Conservation (phyloP, 2,797 vertebrate genomes). For the Garrulus glandarius region DNA sequence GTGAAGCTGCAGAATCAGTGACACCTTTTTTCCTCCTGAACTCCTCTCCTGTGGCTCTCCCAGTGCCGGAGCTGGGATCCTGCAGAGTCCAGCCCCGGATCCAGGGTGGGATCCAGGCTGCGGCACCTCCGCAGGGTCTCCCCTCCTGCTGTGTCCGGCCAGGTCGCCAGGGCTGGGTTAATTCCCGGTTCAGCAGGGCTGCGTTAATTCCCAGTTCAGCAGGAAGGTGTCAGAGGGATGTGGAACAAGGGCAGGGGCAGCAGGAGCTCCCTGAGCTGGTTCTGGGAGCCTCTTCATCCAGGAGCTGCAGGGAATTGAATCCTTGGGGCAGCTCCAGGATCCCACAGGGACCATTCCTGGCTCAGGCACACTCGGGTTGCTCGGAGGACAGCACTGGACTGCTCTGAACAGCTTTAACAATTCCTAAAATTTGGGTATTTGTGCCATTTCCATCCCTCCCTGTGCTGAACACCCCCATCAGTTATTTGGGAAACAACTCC, state of each 20-base stretch:
- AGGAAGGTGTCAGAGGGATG: neutral
- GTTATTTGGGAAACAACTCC: neutral
- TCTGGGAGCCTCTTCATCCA: neutral
- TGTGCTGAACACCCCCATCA: neutral
- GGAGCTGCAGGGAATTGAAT: fast-evolving
- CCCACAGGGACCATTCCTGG: neutral
- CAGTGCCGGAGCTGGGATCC: neutral
- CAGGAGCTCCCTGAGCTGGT: fast-evolving
- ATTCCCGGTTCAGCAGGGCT: neutral
- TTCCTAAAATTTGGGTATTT: neutral
- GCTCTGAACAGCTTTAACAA: fast-evolving
- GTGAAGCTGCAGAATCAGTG: neutral
- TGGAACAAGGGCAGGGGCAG: neutral
- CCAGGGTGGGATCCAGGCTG: neutral
- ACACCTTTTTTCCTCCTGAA: neutral
- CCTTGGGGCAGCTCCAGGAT: neutral
- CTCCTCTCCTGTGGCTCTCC: neutral
- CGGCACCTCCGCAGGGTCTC: fast-evolving
- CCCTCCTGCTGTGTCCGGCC: neutral
- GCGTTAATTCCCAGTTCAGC: fast-evolving
- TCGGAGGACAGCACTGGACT: neutral
- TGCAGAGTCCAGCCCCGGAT: no score
- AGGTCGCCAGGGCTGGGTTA: fast-evolving
- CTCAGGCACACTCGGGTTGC: fast-evolving
- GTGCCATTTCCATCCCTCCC: neutral